Evolutionary conservation across 2,888 invertebrate species (phyloP).

Genomic region (Pardosa pseudoannulata): DNA sequence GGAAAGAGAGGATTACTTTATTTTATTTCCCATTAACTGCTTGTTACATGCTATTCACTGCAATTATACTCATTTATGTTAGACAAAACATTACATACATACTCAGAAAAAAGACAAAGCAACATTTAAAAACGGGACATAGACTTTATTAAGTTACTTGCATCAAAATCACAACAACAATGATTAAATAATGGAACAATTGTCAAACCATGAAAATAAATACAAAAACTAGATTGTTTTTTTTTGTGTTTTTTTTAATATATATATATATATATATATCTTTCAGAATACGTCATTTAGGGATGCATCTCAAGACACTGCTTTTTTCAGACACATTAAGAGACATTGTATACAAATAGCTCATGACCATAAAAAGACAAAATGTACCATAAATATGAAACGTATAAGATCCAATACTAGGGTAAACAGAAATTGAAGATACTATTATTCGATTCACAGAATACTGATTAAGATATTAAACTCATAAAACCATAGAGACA

Average conservation of each 20-base stretch:
- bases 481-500: too few relatives aligned
- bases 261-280: too few relatives aligned
- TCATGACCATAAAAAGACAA: neutral
- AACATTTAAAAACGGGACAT: neutral
- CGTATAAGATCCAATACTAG: too few relatives aligned
- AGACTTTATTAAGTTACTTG: neutral
- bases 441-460: too few relatives aligned
- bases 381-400: neutral
- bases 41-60: too few relatives aligned
- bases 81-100: too few relatives aligned
- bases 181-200: neutral
- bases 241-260: too few relatives aligned
- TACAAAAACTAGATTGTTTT: neutral
- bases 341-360: neutral
- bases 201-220: neutral
- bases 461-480: too few relatives aligned
- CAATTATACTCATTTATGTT: too few relatives aligned
- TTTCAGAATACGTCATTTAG: neutral
- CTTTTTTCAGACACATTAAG: neutral
- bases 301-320: neutral
- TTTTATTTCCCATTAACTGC: too few relatives aligned
- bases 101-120: neutral
- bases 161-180: constrained; percentile 2
- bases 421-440: too few relatives aligned
- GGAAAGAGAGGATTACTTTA: too few relatives aligned